Base-by-base conservation (phyloP, 2,113 vertebrate genomes). In the Pygoscelis adeliae region DNA sequence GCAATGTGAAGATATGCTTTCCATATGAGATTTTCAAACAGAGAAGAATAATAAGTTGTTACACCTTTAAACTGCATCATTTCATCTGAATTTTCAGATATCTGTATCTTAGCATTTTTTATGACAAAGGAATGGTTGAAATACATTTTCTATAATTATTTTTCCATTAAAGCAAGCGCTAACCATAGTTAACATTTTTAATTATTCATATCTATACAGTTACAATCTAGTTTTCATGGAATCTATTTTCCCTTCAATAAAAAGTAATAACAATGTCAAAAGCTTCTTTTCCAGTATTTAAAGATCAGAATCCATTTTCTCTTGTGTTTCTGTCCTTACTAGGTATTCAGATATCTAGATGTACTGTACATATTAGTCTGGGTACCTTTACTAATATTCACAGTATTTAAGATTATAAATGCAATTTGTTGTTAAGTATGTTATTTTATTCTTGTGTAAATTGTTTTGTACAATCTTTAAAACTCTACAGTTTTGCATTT, bases 361-460 rank as follows among this genome's bases (percentile, higher is more conserved):
- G 94, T 98, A 97, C 98, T 98, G 97, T 98, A 98, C 98, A 98
- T 98, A 98, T 97, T 97, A 98, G 97, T 98, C 98, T 97, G 98
- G 97, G 97, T 97, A 98, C 98, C 95, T 98, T 98, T 98, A 98
- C 98, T 99, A 98, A 98, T 99, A 98, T 98, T 98, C 98, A 98
- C 98, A 98, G 98, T 98, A 98, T 98, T 98, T 99, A 98, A 98
- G 97, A 98, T 96, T 95, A 97, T 96, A 98, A 98, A 98, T 98
- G 97, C 98, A 98, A 97, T 98, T 98, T 98, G 97, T 98, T 98
- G 97, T 98, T 97, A 98, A 98, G 98, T 98, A 98, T 98, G 98
- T 98, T 98, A 98, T 98, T 98, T 98, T 98, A 97, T 98, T 98
- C 97, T 97, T 98, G 98, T 99, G 98, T 98, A 98, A 98, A 98